A percentile compares a stretch with the other conserved stretches of the same genome.
Evolutionary conservation across 2,797 vertebrate genomes (phyloP).

Genomic region (Pangasius sanitwongsei): DNA sequence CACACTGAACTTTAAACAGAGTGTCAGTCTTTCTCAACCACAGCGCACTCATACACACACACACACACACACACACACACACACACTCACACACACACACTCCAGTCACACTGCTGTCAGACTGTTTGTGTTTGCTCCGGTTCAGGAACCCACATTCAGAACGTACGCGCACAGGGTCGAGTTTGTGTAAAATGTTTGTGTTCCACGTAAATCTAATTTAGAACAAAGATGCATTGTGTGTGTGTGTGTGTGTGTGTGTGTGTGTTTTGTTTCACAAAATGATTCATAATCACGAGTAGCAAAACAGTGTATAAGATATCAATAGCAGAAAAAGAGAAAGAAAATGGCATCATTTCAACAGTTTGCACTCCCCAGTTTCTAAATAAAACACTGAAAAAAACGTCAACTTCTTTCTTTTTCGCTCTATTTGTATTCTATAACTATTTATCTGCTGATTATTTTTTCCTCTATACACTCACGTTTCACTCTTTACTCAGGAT

Average conservation of each 20-base stretch:
- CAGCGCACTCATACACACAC: constrained; percentile 56
- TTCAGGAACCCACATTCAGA: constrained; percentile 49
- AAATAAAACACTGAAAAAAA: background rate
- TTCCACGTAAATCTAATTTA: constrained; percentile 11
- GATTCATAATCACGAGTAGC: background rate
- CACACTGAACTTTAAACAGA: constrained; percentile 86
- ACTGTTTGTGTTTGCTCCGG: constrained; percentile 42
- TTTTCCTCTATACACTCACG: background rate
- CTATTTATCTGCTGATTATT: background rate
- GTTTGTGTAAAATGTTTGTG: constrained; percentile 19
- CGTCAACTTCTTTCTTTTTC: background rate
- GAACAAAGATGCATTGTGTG: background rate
- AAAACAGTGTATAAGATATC: background rate
- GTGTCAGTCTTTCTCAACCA: constrained; percentile 74
- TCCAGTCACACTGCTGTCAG: constrained; percentile 54
- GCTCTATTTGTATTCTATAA: no score
- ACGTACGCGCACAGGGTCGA: constrained; percentile 9
- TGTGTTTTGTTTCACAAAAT: background rate
- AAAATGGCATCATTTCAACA: background rate
- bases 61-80: constrained; percentile 47
- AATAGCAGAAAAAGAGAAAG: background rate
- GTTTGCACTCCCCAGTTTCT: background rate
- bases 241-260: background rate
- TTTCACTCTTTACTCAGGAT: background rate
- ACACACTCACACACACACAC: background rate